Percentiles rank a stretch among this genome's conserved stretches.
Conservation (phyloP, 2,797 vertebrate species). For the Myoxocephalus aenaeus region DNA sequence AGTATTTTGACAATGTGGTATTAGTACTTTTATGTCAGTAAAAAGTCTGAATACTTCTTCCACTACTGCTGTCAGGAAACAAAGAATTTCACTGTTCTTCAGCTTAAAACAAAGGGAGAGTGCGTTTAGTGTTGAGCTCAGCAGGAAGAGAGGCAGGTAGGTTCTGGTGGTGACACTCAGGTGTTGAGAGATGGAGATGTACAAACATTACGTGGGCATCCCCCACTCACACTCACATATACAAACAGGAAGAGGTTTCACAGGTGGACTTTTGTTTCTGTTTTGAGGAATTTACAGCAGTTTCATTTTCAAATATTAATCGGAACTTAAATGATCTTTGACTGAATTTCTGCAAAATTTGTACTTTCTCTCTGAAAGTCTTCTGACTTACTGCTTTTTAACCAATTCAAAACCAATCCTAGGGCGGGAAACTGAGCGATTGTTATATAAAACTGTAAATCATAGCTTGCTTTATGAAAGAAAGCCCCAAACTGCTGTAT, state of each 20-base stretch:
- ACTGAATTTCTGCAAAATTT: no score
- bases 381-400: no score
- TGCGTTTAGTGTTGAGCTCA: not conserved
- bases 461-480: no score
- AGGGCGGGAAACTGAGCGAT: no score
- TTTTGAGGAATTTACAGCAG: conserved; percentile 25
- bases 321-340: no score
- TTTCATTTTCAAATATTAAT: conserved; percentile 13
- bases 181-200: not conserved
- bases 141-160: conserved; percentile 37
- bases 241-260: conserved; percentile 48
- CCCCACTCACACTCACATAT: conserved; percentile 29
- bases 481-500: no score
- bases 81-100: not conserved
- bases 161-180: conserved; percentile 10
- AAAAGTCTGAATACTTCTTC: no score
- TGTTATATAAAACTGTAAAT: no score
- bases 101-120: not conserved
- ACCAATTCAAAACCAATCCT: no score
- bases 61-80: no score
- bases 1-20: not conserved
- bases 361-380: no score
- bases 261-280: not conserved
- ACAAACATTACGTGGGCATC: conserved; percentile 30
- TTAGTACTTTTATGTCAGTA: not conserved